Percentiles rank a stretch among this genome's conserved stretches.
These are phyloP conservation scores for Drosophila pseudotakahashii DNA, from an alignment of 2,888 invertebrate genomes.

Conservation along the genomic window DNA sequence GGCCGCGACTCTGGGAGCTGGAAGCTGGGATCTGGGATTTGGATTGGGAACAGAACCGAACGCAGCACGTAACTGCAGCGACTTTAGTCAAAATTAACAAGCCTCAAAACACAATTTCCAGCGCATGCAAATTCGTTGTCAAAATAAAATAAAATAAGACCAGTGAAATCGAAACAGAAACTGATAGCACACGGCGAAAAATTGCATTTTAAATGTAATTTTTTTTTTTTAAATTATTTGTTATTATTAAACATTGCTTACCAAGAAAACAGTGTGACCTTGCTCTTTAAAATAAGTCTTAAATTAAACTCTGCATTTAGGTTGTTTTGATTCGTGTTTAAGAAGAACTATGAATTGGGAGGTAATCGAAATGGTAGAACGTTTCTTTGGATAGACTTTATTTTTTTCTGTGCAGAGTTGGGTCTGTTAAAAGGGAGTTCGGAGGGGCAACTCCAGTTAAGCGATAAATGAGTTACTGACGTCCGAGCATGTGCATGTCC, in stretches of 20 bases:
- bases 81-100: conserved; percentile 81
- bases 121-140: conserved; percentile 83
- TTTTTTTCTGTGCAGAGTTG: conserved; percentile 6
- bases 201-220: neutral
- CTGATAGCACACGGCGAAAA: conserved; percentile 14
- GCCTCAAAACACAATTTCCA: conserved; percentile 81
- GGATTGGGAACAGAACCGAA: conserved; percentile 33
- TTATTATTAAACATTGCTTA: neutral
- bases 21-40: conserved; percentile 28
- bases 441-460: conserved; percentile 62
- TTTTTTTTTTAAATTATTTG: neutral
- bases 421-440: neutral
- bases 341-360: no score
- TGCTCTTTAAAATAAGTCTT: neutral
- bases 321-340: no score
- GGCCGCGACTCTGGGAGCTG: conserved; percentile 30
- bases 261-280: neutral
- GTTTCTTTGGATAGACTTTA: neutral
- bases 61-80: conserved; percentile 61
- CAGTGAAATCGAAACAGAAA: conserved; percentile 39
- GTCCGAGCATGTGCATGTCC: conserved; percentile 70
- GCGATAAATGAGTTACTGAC: conserved; percentile 81
- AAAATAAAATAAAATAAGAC: conserved; percentile 61
- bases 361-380: no score
- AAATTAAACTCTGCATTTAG: neutral